These are phyloP conservation scores for Nomada hirtipes DNA, from an alignment of 2,888 invertebrate species.

Conservation along the genomic window DNA sequence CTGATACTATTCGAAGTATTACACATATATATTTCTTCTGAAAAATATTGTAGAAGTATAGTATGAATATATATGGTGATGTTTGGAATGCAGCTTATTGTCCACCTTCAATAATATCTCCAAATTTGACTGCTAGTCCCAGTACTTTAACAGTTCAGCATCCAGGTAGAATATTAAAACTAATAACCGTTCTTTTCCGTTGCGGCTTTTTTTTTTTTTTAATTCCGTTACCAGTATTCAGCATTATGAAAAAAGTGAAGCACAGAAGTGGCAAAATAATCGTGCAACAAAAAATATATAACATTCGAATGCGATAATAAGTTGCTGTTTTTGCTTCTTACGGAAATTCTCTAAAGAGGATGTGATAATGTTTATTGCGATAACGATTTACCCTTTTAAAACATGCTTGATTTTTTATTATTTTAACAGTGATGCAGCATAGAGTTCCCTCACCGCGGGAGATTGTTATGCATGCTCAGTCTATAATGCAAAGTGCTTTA, in stretches of 20 bases:
- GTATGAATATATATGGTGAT: slow-evolving; percentile 38
- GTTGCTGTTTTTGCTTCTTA: background rate
- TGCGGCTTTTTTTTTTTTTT: background rate
- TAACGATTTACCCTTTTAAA: background rate
- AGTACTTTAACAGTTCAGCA: slow-evolving; percentile 88
- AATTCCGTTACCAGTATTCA: background rate
- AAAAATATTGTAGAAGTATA: slow-evolving; percentile 13
- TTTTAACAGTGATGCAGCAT: slow-evolving; percentile 87
- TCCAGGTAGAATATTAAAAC: slow-evolving; percentile 86
- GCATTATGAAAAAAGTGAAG: background rate
- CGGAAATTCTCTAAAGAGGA: background rate
- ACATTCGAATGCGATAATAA: background rate
- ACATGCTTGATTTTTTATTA: slow-evolving; percentile 36
- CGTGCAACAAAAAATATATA: background rate
- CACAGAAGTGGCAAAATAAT: background rate
- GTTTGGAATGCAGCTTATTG: slow-evolving; percentile 89
- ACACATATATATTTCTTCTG: slow-evolving; percentile 5
- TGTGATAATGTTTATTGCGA: background rate
- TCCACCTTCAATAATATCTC: slow-evolving; percentile 86
- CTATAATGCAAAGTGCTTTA: slow-evolving; percentile 93
- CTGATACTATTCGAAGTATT: too few species aligned
- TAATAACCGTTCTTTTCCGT: slow-evolving; percentile 31
- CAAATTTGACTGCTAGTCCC: slow-evolving; percentile 88
- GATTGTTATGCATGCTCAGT: slow-evolving; percentile 93
- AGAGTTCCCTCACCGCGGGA: slow-evolving; percentile 94